Evolutionary conservation across 2,797 vertebrate genomes (phyloP).

Genomic region (Peromyscus eremicus): DNA sequence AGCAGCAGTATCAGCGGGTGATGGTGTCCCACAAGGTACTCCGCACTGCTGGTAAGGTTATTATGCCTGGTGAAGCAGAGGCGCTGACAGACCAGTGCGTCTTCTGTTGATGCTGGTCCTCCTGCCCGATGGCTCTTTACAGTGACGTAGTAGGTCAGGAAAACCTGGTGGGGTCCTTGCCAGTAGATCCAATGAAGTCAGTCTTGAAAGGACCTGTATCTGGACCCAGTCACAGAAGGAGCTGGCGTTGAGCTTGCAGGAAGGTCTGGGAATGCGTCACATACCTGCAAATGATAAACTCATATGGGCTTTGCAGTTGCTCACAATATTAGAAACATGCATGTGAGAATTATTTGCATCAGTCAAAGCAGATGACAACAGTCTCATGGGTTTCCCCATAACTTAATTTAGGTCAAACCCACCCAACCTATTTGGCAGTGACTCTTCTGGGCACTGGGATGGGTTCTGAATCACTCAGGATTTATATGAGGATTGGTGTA

Average conservation of each 20-base stretch:
- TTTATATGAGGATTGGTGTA: not conserved
- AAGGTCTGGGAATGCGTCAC: slow-evolving; percentile 73
- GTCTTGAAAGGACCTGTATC: slow-evolving; percentile 72
- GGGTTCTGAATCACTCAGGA: slow-evolving; percentile 41
- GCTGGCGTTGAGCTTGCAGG: slow-evolving; percentile 59
- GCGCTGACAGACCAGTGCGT: slow-evolving; percentile 51
- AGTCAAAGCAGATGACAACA: slow-evolving; percentile 46
- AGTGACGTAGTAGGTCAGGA: slow-evolving; percentile 29
- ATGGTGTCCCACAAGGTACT: slow-evolving; percentile 63
- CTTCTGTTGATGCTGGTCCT: slow-evolving; percentile 68
- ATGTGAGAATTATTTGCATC: slow-evolving; percentile 56
- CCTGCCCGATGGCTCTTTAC: slow-evolving; percentile 58
- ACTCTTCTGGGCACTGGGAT: slow-evolving; percentile 13
- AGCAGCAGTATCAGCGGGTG: slow-evolving; percentile 34
- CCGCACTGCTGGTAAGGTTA: slow-evolving; percentile 62
- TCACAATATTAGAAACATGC: slow-evolving; percentile 76
- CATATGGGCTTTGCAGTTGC: slow-evolving; percentile 75
- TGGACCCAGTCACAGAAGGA: slow-evolving; percentile 71
- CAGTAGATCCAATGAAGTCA: slow-evolving; percentile 72
- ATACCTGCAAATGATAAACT: slow-evolving; percentile 83
- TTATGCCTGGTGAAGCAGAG: slow-evolving; percentile 58
- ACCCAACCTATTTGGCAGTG: slow-evolving; percentile 1
- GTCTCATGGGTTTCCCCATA: slow-evolving; percentile 24
- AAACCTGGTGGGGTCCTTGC: slow-evolving; percentile 62
- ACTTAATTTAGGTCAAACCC: slow-evolving; percentile 47